Evolutionary conservation across 1,140 invertebrate species (phyloP).

Genomic region (Cydia fagiglandana): DNA sequence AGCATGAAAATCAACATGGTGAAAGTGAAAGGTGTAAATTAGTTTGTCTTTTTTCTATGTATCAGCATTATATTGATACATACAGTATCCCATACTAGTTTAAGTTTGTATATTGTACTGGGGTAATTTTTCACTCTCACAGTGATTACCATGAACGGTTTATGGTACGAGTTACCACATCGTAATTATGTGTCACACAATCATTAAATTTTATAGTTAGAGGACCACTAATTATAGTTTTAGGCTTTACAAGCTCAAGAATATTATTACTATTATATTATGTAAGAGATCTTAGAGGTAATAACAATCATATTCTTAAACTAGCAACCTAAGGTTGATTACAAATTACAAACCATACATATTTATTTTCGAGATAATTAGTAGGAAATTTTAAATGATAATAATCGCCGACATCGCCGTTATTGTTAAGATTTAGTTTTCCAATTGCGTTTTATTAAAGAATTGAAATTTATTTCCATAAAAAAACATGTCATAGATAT

Average conservation of each 20-base stretch:
- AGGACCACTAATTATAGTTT: background rate
- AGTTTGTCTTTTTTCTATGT: too few relatives aligned
- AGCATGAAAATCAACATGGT: too few relatives aligned
- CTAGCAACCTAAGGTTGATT: constrained; percentile 1
- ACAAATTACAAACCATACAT: background rate
- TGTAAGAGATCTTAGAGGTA: constrained; percentile 11
- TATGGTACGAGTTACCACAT: background rate
- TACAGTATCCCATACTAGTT: too few relatives aligned
- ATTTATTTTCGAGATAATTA: background rate
- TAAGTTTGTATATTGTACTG: too few relatives aligned
- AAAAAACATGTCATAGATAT: constrained; percentile 6
- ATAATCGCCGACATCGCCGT: background rate
- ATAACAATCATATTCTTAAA: constrained; percentile 17
- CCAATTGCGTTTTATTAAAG: background rate
- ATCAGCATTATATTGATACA: too few relatives aligned
- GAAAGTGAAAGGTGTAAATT: too few relatives aligned
- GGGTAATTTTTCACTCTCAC: too few relatives aligned
- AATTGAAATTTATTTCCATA: background rate
- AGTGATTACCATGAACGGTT: too few relatives aligned
- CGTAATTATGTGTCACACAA: background rate
- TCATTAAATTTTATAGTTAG: constrained; percentile 2
- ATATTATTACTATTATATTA: background rate
- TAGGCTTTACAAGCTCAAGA: constrained; percentile 11
- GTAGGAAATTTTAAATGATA: background rate
- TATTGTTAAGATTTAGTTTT: background rate